A percentile compares a stretch with the other conserved stretches of the same genome.
These are phyloP conservation scores for Ips typographus DNA, from an alignment of 1,140 invertebrate species.

Conservation along the genomic window DNA sequence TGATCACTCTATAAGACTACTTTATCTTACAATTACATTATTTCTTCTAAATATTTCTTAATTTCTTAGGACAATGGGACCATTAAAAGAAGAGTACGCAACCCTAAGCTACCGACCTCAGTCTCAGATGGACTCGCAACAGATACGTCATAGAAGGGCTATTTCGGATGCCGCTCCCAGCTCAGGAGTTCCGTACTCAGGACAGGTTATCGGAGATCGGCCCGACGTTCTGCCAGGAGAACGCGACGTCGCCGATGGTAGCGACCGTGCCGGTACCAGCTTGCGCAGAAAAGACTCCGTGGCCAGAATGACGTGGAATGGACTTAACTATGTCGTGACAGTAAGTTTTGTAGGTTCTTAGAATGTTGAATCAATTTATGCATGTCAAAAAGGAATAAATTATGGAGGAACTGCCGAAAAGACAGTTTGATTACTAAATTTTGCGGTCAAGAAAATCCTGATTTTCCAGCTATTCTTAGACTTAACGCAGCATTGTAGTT, in stretches of 20 bases:
- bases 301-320: conserved; percentile 60
- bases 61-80: conserved; percentile 46
- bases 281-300: conserved; percentile 59
- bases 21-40: too few relatives aligned
- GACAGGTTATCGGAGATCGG: conserved; percentile 41
- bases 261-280: conserved; percentile 54
- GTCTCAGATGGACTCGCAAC: conserved; percentile 3
- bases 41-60: neutral
- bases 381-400: too few relatives aligned
- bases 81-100: conserved; percentile 49
- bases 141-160: conserved; percentile 30
- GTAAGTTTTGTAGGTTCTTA: conserved; percentile 49
- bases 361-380: too few relatives aligned
- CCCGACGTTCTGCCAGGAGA: conserved; percentile 49
- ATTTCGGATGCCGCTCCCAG: conserved; percentile 37
- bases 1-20: too few relatives aligned
- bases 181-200: conserved; percentile 23
- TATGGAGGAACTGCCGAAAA: too few relatives aligned
- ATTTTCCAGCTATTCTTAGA: too few relatives aligned
- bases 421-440: too few relatives aligned
- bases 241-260: conserved; percentile 57
- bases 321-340: conserved; percentile 65
- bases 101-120: conserved; percentile 28
- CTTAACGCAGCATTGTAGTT: too few relatives aligned
- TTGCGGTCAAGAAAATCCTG: too few relatives aligned